Evolutionary conservation across 2,113 vertebrate species (phyloP).

Genomic region (Clarias batrachus): DNA sequence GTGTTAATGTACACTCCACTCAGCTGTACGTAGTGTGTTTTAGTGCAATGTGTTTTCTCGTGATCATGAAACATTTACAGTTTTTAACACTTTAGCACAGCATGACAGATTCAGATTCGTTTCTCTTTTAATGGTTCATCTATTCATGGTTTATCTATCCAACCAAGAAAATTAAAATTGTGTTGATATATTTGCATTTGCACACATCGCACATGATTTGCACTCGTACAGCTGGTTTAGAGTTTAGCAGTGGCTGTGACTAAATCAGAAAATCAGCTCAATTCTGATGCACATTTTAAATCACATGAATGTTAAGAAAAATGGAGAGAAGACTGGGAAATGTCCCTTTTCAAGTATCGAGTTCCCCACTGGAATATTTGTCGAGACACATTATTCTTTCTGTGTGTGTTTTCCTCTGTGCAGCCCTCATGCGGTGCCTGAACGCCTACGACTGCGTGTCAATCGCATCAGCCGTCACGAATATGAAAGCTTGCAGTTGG

Average conservation of each 20-base stretch:
- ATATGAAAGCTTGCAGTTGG: slow-evolving; percentile 90
- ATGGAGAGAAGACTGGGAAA: not conserved
- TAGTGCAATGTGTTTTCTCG: not conserved
- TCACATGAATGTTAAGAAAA: not conserved
- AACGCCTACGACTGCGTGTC: slow-evolving; percentile 91
- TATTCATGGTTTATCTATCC: not conserved
- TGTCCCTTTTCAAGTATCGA: not conserved
- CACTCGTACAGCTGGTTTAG: not conserved
- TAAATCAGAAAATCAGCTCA: not conserved
- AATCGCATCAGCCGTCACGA: slow-evolving; percentile 93
- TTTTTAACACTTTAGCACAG: not conserved
- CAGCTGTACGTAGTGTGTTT: not conserved
- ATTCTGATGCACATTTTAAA: not conserved
- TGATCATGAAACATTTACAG: not conserved
- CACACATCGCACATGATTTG: not conserved
- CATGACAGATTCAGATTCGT: not conserved
- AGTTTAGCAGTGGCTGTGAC: not conserved
- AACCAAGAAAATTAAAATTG: not conserved
- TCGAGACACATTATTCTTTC: not conserved
- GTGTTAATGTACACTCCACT: slow-evolving; percentile 3
- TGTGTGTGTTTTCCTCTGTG: slow-evolving; percentile 44
- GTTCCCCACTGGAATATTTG: not conserved
- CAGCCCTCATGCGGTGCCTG: slow-evolving; percentile 91
- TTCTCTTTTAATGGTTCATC: not conserved
- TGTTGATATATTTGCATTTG: not conserved